Percentiles rank a stretch among this genome's conserved stretches.
Conservation (phyloP, 1,140 invertebrate species). For the Sycophaga agraensis region DNA sequence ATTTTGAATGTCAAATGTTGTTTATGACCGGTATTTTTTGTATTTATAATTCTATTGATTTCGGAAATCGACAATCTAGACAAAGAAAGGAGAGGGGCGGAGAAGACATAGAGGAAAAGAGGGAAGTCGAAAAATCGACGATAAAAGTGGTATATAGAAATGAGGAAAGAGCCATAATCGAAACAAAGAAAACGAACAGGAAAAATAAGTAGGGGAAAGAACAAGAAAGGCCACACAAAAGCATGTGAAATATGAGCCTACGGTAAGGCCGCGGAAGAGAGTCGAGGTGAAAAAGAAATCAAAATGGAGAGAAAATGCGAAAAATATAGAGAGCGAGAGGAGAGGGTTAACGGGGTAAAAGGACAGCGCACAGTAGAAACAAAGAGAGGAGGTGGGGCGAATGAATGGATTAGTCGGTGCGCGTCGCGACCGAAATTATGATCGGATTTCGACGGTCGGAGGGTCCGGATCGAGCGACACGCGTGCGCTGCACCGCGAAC, state of each 20-base stretch:
- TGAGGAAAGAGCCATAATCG: not conserved
- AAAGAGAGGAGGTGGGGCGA: not conserved
- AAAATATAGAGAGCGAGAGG: not conserved
- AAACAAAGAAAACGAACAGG: not conserved
- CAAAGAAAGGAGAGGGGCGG: not conserved
- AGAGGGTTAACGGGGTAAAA: not conserved
- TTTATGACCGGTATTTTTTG: no score
- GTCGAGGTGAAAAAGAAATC: not conserved
- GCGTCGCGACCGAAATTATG: slow-evolving; percentile 14
- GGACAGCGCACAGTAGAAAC: not conserved
- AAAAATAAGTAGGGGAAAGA: not conserved
- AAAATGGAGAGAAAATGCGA: not conserved
- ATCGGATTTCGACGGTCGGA: slow-evolving; percentile 17
- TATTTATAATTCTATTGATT: no score
- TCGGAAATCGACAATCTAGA: no score
- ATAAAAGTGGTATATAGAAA: no score
- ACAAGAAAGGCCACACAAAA: not conserved
- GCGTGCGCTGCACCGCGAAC: not conserved
- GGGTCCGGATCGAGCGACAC: not conserved
- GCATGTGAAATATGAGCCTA: not conserved
- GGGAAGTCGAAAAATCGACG: not conserved
- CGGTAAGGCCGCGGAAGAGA: not conserved
- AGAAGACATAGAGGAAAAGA: not conserved
- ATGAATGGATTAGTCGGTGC: slow-evolving; percentile 23
- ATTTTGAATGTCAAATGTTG: no score